Base-by-base conservation (phyloP, 2,113 vertebrate genomes). In the Sorex fumeus region DNA sequence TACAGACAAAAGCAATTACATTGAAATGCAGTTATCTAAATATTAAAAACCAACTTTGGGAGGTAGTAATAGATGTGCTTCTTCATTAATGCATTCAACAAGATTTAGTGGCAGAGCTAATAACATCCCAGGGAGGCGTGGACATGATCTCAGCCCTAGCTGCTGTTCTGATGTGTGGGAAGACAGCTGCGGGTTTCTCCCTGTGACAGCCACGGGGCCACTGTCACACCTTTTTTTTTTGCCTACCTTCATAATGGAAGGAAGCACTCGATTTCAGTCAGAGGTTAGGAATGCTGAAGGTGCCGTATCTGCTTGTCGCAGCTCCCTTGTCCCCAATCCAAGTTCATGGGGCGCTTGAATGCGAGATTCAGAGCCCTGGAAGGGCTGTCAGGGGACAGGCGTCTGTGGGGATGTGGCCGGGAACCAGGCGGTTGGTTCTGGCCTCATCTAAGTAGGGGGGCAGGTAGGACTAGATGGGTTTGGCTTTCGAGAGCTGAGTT, bases 11-110 rank as follows among this genome's bases (percentile, higher is more conserved):
- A 86, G 47, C 67, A 77, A 69, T 86, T 90, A 66, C 81, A 76
- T 67, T 32, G 76, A 94, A 88, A 93, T 40, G 47, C 40, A 80
- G 66, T 83, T 90, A 85, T 79, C 70, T 60, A 95, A 95, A 95
- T 95, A 93, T 91, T 96, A 89, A 71, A 91, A 94, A 94, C n/a
- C 86, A 93, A 77, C 86, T 88, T 70, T 28, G 88, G 25, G 71
- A 70, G 18, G 79, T 50, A 64, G 87, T 81, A 88, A 87, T 93
- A 60, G 53, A 64, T 67, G 64, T 78, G 85, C 32, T 93, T 87
- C 75, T 91, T 94, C 72, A 93, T 87, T 50, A 91, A 93, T 40
- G 19, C 92, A 88, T 88, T 92, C 79, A 72, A 82, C 75, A 79
- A 87, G 93, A 85, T 90, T 94, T 91, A 53, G 32, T 34, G 79